phyloP scores from a whole-genome alignment of 2,113 vertebrate genomes.

The Hydropotes inermis region DNA sequence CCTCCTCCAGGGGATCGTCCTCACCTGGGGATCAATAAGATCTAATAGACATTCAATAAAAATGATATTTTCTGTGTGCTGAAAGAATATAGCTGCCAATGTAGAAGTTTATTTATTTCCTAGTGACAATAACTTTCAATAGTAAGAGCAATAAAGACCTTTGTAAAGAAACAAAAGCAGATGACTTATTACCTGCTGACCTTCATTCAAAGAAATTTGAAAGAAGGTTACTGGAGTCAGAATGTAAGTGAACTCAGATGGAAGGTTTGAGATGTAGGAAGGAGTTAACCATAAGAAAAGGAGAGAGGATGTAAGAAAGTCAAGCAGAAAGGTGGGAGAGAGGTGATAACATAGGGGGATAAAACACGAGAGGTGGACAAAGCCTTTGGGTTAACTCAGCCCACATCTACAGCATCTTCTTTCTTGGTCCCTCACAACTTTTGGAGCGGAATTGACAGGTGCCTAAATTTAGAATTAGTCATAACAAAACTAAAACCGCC shows the following conservation, averaged over 20 bases:
- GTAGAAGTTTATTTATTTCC: background rate
- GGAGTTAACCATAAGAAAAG: background rate
- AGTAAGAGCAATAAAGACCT: background rate
- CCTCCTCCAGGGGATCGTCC: background rate
- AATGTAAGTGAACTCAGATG: background rate
- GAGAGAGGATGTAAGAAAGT: background rate
- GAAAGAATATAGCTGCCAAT: background rate
- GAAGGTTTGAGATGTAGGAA: background rate
- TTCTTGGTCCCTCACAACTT: background rate
- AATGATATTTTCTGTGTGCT: background rate
- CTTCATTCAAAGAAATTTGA: background rate
- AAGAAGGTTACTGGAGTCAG: background rate
- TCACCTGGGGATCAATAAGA: background rate
- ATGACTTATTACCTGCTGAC: background rate
- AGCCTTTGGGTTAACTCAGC: background rate
- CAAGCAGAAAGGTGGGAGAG: background rate
- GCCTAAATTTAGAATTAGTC: background rate
- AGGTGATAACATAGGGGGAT: background rate
- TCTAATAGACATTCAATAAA: background rate
- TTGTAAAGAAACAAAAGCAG: background rate
- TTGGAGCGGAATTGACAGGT: background rate
- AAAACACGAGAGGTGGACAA: background rate
- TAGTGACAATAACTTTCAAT: background rate
- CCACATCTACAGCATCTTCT: background rate
- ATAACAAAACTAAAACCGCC: background rate